Evolutionary conservation across 2,888 invertebrate species (phyloP).

Genomic region (Drosophila mulleri): DNA sequence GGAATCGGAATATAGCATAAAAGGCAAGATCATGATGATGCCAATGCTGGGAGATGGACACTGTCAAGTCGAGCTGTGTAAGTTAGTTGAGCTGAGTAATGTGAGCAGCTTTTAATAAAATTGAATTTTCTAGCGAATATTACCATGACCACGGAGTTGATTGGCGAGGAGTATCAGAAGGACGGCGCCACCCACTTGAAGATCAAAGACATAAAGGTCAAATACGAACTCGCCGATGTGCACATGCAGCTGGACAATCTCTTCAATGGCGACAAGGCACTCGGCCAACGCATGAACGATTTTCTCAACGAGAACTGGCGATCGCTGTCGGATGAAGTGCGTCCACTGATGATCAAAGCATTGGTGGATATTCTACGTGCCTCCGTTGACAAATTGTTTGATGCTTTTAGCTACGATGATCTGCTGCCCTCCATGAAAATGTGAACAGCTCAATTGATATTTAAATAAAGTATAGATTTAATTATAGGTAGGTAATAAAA

Average conservation of each 20-base stretch:
- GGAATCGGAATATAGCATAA: constrained; percentile 88
- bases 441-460: constrained; percentile 8
- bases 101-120: background rate
- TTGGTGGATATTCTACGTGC: constrained; percentile 87
- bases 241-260: constrained; percentile 89
- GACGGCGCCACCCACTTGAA: constrained; percentile 86
- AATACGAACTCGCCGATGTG: constrained; percentile 89
- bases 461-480: constrained; percentile 38
- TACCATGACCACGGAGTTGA: constrained; percentile 87
- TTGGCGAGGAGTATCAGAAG: constrained; percentile 87
- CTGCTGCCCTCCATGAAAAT: constrained; percentile 85
- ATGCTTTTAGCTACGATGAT: constrained; percentile 87
- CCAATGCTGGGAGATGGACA: constrained; percentile 90
- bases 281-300: constrained; percentile 90
- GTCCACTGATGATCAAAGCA: constrained; percentile 89
- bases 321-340: constrained; percentile 89
- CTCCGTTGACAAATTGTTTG: constrained; percentile 87
- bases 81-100: constrained; percentile 78
- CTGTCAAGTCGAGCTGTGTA: constrained; percentile 89
- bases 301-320: constrained; percentile 93
- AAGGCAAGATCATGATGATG: constrained; percentile 90
- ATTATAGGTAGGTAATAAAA: constrained; percentile 36
- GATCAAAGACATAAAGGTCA: constrained; percentile 88
- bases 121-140: constrained; percentile 87
- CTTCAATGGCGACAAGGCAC: constrained; percentile 89